Percentiles rank a stretch among this genome's conserved stretches.
Conservation (phyloP, 1,140 invertebrate genomes). For the Araneus ventricosus region DNA sequence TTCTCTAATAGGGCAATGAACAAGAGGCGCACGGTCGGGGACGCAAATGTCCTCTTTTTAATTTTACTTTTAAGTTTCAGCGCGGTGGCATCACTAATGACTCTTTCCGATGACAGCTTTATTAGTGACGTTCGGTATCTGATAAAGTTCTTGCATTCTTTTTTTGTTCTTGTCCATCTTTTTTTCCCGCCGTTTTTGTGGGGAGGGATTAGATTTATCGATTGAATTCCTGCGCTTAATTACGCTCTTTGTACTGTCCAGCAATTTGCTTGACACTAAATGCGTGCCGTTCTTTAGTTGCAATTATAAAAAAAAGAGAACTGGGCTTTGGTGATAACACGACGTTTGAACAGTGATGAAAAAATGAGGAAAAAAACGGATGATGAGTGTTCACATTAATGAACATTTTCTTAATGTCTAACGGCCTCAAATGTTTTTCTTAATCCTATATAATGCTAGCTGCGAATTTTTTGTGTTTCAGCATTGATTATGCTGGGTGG, state of each 20-base stretch:
- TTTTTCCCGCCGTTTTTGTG: neutral
- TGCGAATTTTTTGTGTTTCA: too few relatives aligned
- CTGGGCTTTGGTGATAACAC: neutral
- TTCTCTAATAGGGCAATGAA: slow-evolving; percentile 55
- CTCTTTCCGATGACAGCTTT: slow-evolving; percentile 58
- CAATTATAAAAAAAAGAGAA: neutral
- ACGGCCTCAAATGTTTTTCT: neutral
- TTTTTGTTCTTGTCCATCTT: neutral
- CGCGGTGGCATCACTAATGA: slow-evolving; percentile 60
- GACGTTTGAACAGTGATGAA: neutral
- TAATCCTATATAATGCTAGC: too few relatives aligned
- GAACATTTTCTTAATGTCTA: neutral
- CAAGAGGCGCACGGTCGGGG: slow-evolving; percentile 6
- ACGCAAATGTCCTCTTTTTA: slow-evolving; percentile 21
- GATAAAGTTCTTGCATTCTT: slow-evolving; percentile 24
- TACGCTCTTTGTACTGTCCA: slow-evolving; percentile 17
- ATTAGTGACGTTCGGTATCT: slow-evolving; percentile 54
- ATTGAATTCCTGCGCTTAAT: slow-evolving; percentile 9
- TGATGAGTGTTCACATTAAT: neutral
- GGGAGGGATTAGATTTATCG: slow-evolving; percentile 41
- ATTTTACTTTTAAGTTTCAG: neutral
- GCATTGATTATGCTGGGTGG: too few relatives aligned
- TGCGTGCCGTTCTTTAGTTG: neutral
- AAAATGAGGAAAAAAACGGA: neutral
- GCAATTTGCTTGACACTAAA: slow-evolving; percentile 4